phyloP scores from a whole-genome alignment of 2,113 vertebrate species.

The Cettia cetti region DNA sequence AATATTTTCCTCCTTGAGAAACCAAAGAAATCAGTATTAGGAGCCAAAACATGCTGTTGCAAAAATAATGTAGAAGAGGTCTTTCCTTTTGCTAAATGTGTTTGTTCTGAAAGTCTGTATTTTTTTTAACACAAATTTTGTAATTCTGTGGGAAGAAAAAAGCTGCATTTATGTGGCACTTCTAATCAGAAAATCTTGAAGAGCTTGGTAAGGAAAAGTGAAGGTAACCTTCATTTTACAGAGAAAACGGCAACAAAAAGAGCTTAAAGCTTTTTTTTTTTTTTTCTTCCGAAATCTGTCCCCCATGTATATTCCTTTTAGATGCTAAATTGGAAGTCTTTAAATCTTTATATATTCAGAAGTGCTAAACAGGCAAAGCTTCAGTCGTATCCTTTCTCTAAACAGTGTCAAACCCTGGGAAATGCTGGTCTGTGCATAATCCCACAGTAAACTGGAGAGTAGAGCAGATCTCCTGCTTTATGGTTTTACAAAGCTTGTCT shows the following conservation, averaged over 20 bases:
- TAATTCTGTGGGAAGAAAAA: background rate
- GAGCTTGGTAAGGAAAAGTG: background rate
- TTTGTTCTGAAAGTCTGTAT: background rate
- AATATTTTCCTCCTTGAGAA: constrained; percentile 54
- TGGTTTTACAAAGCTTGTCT: background rate
- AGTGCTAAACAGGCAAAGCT: background rate
- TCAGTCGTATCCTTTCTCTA: background rate
- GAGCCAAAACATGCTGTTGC: constrained; percentile 26
- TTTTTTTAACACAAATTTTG: background rate
- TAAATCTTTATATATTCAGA: background rate
- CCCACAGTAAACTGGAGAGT: background rate
- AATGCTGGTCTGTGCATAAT: background rate
- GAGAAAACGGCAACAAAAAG: background rate
- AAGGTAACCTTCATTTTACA: background rate
- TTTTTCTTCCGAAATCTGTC: background rate
- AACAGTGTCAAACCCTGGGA: background rate
- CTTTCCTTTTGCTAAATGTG: background rate
- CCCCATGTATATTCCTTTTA: background rate
- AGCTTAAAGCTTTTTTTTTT: background rate
- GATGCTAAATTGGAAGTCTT: background rate
- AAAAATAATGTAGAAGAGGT: constrained; percentile 15
- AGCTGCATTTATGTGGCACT: background rate
- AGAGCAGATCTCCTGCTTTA: background rate
- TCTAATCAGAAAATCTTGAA: background rate
- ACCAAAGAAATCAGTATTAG: constrained; percentile 34